Evolutionary conservation across 2,888 invertebrate genomes (phyloP).

Genomic region (Cryptocheilus praepositus): DNA sequence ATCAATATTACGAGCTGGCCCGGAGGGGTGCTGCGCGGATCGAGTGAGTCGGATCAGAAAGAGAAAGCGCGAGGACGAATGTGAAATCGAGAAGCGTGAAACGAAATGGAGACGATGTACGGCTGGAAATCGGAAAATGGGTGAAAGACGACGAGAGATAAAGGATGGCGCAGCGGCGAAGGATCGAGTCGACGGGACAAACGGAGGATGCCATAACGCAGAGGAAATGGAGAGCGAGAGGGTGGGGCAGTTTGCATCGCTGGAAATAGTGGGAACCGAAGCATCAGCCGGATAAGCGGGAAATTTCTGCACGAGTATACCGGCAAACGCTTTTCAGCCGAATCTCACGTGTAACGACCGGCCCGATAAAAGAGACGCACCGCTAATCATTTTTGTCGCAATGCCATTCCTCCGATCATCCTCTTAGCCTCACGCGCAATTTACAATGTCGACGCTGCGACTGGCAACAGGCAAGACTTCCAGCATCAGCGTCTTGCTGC

Average conservation of each 20-base stretch:
- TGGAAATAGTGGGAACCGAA: conserved; percentile 30
- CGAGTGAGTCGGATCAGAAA: neutral
- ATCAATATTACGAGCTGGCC: conserved; percentile 40
- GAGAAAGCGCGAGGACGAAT: neutral
- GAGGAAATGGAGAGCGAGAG: conserved; percentile 14
- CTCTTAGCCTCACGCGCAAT: too few relatives aligned
- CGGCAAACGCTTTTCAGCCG: conserved; percentile 26
- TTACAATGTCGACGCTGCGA: too few relatives aligned
- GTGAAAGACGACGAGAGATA: conserved; percentile 2
- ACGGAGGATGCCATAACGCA: conserved; percentile 16
- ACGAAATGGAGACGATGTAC: neutral
- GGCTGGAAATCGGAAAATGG: neutral
- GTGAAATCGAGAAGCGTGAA: neutral
- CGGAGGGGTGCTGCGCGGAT: neutral
- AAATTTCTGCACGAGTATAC: conserved; percentile 23
- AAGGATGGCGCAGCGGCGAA: neutral
- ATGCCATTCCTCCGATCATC: too few relatives aligned
- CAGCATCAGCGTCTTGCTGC: too few relatives aligned
- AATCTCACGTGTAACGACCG: conserved; percentile 12
- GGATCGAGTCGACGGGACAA: conserved; percentile 1
- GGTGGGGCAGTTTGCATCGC: conserved; percentile 8
- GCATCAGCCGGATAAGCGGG: conserved; percentile 31
- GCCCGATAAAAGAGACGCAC: conserved; percentile 9
- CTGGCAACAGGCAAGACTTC: too few relatives aligned
- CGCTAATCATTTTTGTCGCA: too few relatives aligned